These are phyloP conservation scores for Plagodis dolabraria DNA, from an alignment of 2,888 invertebrate species.

Conservation along the genomic window DNA sequence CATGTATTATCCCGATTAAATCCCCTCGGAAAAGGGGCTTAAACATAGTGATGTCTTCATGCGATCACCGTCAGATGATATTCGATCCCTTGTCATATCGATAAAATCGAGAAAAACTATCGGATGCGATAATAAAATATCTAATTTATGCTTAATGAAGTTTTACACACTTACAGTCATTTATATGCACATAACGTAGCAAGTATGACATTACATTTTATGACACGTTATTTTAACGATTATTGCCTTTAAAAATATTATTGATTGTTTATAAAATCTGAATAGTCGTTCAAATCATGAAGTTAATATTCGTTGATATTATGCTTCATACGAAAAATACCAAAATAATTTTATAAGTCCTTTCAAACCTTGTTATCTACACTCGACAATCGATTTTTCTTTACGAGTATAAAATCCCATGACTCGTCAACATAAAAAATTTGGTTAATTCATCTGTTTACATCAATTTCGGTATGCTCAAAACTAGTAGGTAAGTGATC, in stretches of 20 bases:
- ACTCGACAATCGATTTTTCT: not conserved
- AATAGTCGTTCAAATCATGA: constrained; percentile 4
- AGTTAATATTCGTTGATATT: constrained; percentile 11
- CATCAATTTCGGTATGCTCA: no score
- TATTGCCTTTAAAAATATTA: constrained; percentile 6
- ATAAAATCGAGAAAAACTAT: constrained; percentile 39
- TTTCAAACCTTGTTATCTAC: constrained; percentile 36
- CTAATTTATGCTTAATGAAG: constrained; percentile 22
- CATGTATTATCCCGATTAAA: constrained; percentile 81
- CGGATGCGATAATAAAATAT: constrained; percentile 27
- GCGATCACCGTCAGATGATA: constrained; percentile 43
- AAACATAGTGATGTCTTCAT: constrained; percentile 70
- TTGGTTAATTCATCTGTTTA: no score
- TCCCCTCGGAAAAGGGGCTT: constrained; percentile 73
- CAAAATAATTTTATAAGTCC: constrained; percentile 10
- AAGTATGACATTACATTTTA: constrained; percentile 18
- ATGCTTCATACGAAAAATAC: constrained; percentile 1
- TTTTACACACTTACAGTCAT: constrained; percentile 20
- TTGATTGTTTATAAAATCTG: constrained; percentile 1
- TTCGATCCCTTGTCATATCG: constrained; percentile 42
- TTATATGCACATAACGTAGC: constrained; percentile 14
- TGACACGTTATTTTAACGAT: constrained; percentile 14
- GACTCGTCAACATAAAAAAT: no score
- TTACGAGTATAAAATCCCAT: no score
- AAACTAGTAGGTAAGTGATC: no score